phyloP scores from a whole-genome alignment of 2,113 vertebrate genomes.

The Panthera tigris region DNA sequence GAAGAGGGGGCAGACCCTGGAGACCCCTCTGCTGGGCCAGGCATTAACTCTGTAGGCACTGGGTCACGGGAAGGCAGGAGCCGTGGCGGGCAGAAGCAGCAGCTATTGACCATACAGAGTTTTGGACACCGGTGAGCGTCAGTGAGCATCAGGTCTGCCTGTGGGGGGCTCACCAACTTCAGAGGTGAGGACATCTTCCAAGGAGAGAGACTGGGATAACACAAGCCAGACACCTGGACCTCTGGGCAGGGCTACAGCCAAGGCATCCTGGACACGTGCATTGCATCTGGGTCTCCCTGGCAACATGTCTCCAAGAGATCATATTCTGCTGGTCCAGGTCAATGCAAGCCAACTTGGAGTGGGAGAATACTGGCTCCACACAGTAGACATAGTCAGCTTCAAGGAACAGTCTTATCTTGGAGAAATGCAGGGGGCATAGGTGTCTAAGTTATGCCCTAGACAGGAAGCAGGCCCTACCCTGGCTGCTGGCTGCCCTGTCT shows the following conservation, averaged over 20 bases:
- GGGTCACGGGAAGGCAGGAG: neutral
- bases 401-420: neutral
- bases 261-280: neutral
- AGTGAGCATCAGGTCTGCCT: neutral
- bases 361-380: neutral
- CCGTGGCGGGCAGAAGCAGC: neutral
- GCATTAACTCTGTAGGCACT: neutral
- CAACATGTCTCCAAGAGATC: neutral
- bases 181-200: neutral
- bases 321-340: neutral
- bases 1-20: neutral
- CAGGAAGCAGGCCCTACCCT: neutral
- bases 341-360: neutral
- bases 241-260: neutral
- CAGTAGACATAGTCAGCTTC: neutral
- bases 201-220: neutral
- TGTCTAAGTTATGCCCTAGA: too few relatives aligned
- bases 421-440: neutral
- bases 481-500: neutral
- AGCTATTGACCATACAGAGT: neutral
- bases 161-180: neutral
- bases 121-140: neutral
- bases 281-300: conserved; percentile 33
- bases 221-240: neutral
- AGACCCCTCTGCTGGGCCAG: neutral